A percentile compares a stretch with the other conserved stretches of the same genome.
Evolutionary conservation across 2,113 vertebrate species (phyloP).

Genomic region (Stegostoma tigrinum): DNA sequence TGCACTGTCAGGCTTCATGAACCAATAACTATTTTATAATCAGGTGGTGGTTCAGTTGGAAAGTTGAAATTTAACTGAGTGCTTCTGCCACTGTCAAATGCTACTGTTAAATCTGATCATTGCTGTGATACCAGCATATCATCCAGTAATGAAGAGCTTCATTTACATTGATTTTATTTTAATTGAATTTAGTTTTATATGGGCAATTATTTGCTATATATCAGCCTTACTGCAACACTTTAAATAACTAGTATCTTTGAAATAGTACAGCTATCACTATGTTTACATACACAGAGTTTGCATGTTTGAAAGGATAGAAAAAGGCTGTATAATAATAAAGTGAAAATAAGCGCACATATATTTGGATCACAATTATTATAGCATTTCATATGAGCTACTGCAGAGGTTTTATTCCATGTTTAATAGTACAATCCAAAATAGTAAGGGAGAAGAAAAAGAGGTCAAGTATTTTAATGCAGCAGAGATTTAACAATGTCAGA

Average conservation of each 20-base stretch:
- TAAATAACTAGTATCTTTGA: background rate
- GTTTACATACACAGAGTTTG: background rate
- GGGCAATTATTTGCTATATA: background rate
- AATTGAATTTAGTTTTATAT: background rate
- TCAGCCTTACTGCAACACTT: background rate
- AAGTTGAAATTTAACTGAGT: background rate
- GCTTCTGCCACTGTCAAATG: background rate
- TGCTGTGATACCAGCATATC: background rate
- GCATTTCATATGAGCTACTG: background rate
- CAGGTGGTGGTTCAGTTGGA: background rate
- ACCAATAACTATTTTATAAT: background rate
- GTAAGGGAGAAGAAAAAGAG: background rate
- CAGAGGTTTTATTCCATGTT: constrained; percentile 16
- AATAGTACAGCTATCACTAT: background rate
- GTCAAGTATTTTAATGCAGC: constrained; percentile 20
- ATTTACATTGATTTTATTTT: background rate
- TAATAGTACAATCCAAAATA: background rate
- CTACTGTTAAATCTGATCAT: background rate
- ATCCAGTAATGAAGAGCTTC: background rate
- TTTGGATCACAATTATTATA: background rate
- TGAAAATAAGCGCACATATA: background rate
- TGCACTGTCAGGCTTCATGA: background rate
- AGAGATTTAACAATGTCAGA: background rate
- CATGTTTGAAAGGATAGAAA: background rate
- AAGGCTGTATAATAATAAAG: background rate